Base-by-base conservation (phyloP, 2,888 invertebrate genomes). In the Mimachlamys varia region DNA sequence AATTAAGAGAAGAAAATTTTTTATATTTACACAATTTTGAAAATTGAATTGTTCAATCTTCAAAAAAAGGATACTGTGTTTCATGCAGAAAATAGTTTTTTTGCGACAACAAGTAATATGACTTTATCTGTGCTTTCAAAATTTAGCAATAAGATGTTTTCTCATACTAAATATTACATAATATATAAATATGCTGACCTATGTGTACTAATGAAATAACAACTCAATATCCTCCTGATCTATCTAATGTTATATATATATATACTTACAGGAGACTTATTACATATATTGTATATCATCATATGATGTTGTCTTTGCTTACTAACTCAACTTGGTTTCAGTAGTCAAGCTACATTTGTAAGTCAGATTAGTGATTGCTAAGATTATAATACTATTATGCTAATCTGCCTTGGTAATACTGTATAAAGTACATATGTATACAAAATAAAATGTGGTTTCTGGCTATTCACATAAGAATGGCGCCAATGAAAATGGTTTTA, bases 271-370 rank as follows among this genome's bases (percentile, higher is more conserved):
- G 33, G 0, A 12, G 19, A 33, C 62, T 22, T 19, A 62, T 62
- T 62, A 0, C 13, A 76, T n/a, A n/a, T n/a, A n/a, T n/a, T n/a
- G n/a, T n/a, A 15, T 12, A 76, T 76, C 7, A 17, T 53, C 12
- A 62, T 62, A 62, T 33, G 5, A 15, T 76, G 27, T 76, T 76
- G 58, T 33, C 33, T 15, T 76, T 76, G 76, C 76, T 76, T 33
- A 76, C 76, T 76, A 76, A 76, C 33, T 13, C 33, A 27, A 12
- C 10, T 76, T 76, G 0, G 33, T 76, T 76, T 76, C 76, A 76
- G 76, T 76, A 33, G 27, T 76, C 76, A 15, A 76, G 33, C 33
- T 76, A 76, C 76, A 76, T 76, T 76, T 76, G 76, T 76, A 76
- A 76, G 76, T 76, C 27, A 27, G 76, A 33, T 27, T 76, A 76